Evolutionary conservation across 2,888 invertebrate species (phyloP).

Genomic region (Empis livida): DNA sequence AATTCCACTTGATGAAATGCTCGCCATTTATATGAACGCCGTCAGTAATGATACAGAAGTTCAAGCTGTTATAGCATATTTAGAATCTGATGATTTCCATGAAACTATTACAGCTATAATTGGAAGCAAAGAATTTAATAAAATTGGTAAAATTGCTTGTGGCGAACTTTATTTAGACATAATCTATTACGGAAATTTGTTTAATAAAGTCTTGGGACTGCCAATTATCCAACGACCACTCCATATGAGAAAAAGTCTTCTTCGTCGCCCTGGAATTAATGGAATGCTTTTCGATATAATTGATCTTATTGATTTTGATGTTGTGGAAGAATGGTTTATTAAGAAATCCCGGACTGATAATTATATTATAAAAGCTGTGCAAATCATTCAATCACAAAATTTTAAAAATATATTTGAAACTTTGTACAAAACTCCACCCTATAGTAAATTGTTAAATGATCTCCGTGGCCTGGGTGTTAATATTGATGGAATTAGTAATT

Average conservation of each 20-base stretch:
- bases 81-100: conserved; percentile 8
- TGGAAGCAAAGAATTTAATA: neutral
- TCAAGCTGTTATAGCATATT: conserved; percentile 8
- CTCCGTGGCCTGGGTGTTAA: conserved; percentile 6
- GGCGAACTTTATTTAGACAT: conserved; percentile 6
- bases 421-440: conserved; percentile 1
- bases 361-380: conserved; percentile 5
- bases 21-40: conserved; percentile 7
- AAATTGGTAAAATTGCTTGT: neutral
- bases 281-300: conserved; percentile 8
- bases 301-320: conserved; percentile 5
- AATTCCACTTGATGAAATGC: conserved; percentile 7
- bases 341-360: conserved; percentile 7
- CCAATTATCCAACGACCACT: conserved; percentile 5
- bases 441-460: neutral
- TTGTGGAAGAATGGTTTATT: conserved; percentile 4
- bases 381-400: conserved; percentile 7
- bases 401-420: conserved; percentile 7
- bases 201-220: conserved; percentile 5
- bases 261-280: conserved; percentile 3
- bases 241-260: neutral
- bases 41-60: conserved; percentile 10
- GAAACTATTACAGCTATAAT: neutral
- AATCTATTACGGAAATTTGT: conserved; percentile 4
- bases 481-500: conserved; percentile 5